Evolutionary conservation across 1,140 invertebrate genomes (phyloP).

Genomic region (Ips typographus): DNA sequence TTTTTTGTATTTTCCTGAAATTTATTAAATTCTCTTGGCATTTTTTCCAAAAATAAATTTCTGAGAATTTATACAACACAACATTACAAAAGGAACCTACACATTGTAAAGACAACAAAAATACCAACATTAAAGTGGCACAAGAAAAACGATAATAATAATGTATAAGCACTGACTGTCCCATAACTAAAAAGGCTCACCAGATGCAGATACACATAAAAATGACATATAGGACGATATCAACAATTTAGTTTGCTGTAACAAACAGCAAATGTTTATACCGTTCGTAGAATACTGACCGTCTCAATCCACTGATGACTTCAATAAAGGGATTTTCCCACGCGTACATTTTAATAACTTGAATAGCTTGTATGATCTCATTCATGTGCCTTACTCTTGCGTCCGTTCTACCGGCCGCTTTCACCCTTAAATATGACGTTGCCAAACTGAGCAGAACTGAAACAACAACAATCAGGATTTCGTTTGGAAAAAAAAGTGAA

Average conservation of each 20-base stretch:
- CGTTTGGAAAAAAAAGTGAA: not conserved
- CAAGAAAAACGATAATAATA: not conserved
- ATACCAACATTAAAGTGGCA: too few species aligned
- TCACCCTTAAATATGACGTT: slow-evolving; percentile 55
- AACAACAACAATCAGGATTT: slow-evolving; percentile 13
- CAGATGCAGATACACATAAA: not conserved
- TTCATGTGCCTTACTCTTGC: slow-evolving; percentile 64
- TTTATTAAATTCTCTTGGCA: too few species aligned
- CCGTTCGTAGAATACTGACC: slow-evolving; percentile 30
- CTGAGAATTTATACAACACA: too few species aligned
- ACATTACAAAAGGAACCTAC: too few species aligned
- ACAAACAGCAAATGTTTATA: not conserved
- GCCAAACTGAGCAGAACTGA: slow-evolving; percentile 40
- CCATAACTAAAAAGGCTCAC: not conserved
- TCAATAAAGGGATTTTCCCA: slow-evolving; percentile 82
- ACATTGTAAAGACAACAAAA: too few species aligned
- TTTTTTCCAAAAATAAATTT: too few species aligned
- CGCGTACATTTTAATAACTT: slow-evolving; percentile 87
- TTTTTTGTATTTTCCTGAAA: too few species aligned
- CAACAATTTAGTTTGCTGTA: not conserved
- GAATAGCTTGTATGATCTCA: slow-evolving; percentile 57
- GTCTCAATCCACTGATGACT: slow-evolving; percentile 48
- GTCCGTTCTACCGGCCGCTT: slow-evolving; percentile 59
- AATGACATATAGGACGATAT: slow-evolving; percentile 1
- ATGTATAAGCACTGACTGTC: not conserved